Percentiles rank a stretch among this genome's conserved stretches.
Conservation (phyloP, 2,797 vertebrate genomes). For the Fistularia tabacaria region DNA sequence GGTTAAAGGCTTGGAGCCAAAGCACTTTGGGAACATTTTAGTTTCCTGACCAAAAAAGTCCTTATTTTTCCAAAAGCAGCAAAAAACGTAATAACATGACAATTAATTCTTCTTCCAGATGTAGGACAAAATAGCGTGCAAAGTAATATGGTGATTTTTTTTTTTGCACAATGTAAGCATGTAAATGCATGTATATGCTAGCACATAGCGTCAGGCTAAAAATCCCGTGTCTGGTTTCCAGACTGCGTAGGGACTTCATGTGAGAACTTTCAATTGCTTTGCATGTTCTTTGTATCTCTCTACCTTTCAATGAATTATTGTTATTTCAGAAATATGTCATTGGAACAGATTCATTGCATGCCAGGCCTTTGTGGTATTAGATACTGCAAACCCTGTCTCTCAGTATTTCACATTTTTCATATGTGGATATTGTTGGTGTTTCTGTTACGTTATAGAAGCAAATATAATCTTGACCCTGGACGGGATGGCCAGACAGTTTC, state of each 20-base stretch:
- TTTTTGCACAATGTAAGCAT: too few species aligned
- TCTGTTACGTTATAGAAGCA: not conserved
- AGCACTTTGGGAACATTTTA: too few species aligned
- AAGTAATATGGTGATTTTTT: too few species aligned
- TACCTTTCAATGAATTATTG: not conserved
- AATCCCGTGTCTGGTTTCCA: too few species aligned
- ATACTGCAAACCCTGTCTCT: not conserved
- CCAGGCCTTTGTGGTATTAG: not conserved
- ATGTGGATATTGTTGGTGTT: slow-evolving; percentile 11
- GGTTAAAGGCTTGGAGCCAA: too few species aligned
- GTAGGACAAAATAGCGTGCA: too few species aligned
- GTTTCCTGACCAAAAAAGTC: too few species aligned
- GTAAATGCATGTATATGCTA: not conserved
- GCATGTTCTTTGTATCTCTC: slow-evolving; percentile 32
- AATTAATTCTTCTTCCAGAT: not conserved
- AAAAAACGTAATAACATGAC: too few species aligned
- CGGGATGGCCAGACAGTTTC: not conserved
- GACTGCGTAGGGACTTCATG: too few species aligned
- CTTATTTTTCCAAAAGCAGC: too few species aligned
- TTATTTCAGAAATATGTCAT: not conserved
- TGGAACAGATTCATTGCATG: slow-evolving; percentile 30
- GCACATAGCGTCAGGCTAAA: too few species aligned
- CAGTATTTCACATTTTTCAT: slow-evolving; percentile 2
- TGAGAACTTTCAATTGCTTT: slow-evolving; percentile 23
- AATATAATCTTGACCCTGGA: not conserved